Base-by-base conservation (phyloP, 2,888 invertebrate genomes). In the Apamea sordens region DNA sequence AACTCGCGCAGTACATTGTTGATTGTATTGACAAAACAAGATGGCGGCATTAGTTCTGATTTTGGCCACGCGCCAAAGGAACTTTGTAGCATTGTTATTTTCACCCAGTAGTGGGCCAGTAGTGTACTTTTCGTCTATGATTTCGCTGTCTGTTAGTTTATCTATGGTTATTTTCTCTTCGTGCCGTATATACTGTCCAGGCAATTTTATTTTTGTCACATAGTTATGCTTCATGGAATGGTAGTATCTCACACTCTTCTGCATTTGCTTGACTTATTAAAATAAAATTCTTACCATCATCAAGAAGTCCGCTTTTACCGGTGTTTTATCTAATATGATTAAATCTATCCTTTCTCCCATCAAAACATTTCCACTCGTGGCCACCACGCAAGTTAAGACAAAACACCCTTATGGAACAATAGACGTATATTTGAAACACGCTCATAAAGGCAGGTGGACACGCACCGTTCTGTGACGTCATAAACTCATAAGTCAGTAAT, bases 371-470 rank as follows among this genome's bases (percentile, higher is more conserved):
- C 72, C 59, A 77, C 44, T 47, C 44, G n/a, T 50, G n/a, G 18
- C 50, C 36, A 36, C 70, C n/a, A 77, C 59, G 36, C 47, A 36
- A n/a, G n/a, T 65, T 59, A n/a, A 77, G 75, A 76, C 76, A 81
- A 81, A 81, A 81, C 84, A 86, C 70, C 65, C 32, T 68, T 10
- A 41, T n/a, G 59, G 67, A 79, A 87, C 86, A 87, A 86, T 82
- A 64, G 74, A 18, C 13, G n/a, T 69, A 73, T 53, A 41, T 64
- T 67, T 41, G 21, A 64, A 61, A 75, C 73, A 77, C 65, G 68
- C 36, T 59, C 21, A 41, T 56, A 50, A 64, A 67, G 32, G 47
- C 61, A 68, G 28, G 24, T 69, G 73, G 53, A 76, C 70, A 71
- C 79, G 72, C 73, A 69, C 68, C n/a, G 21, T 44, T 59, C 36